Evolutionary conservation across 2,113 vertebrate genomes (phyloP).

Genomic region (Xiphophorus couchianus): DNA sequence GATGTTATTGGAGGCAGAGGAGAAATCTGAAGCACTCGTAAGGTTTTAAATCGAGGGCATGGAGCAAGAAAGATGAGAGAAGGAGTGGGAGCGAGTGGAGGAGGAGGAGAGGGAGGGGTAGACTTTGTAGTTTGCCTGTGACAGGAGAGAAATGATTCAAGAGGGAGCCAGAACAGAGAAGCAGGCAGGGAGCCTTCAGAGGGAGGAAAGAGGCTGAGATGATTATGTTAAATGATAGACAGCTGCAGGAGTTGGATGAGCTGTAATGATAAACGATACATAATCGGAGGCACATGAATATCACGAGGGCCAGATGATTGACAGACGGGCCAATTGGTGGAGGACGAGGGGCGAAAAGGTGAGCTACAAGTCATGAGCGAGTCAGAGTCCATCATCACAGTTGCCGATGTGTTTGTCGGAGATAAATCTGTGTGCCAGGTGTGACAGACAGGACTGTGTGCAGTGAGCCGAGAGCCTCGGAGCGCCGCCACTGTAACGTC

Average conservation of each 20-base stretch:
- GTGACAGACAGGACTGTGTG: slow-evolving; percentile 43
- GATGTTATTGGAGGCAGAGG: slow-evolving; percentile 44
- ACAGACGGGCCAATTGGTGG: slow-evolving; percentile 72
- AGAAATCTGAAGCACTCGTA: slow-evolving; percentile 60
- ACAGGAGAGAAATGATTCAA: slow-evolving; percentile 40
- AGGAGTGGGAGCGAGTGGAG: slow-evolving; percentile 25
- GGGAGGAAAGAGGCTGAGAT: slow-evolving; percentile 32
- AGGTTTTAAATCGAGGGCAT: slow-evolving; percentile 56
- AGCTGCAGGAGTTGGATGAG: slow-evolving; percentile 64
- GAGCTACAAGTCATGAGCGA: slow-evolving; percentile 70
- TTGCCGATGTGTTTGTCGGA: slow-evolving; percentile 72
- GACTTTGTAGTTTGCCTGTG: slow-evolving; percentile 47
- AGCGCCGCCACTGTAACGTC: slow-evolving; percentile 12
- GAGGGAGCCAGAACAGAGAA: slow-evolving; percentile 35
- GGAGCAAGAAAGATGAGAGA: slow-evolving; percentile 40
- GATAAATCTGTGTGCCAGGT: slow-evolving; percentile 64
- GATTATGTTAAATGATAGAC: slow-evolving; percentile 69
- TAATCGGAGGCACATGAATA: slow-evolving; percentile 65
- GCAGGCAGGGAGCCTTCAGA: slow-evolving; percentile 41
- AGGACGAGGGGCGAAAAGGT: slow-evolving; percentile 48
- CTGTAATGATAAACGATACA: slow-evolving; percentile 63
- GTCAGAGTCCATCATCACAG: slow-evolving; percentile 66
- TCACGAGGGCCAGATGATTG: slow-evolving; percentile 63
- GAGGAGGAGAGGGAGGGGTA: not conserved
- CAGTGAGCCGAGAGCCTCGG: slow-evolving; percentile 28